Evolutionary conservation across 2,113 vertebrate species (phyloP).

Genomic region (human): DNA sequence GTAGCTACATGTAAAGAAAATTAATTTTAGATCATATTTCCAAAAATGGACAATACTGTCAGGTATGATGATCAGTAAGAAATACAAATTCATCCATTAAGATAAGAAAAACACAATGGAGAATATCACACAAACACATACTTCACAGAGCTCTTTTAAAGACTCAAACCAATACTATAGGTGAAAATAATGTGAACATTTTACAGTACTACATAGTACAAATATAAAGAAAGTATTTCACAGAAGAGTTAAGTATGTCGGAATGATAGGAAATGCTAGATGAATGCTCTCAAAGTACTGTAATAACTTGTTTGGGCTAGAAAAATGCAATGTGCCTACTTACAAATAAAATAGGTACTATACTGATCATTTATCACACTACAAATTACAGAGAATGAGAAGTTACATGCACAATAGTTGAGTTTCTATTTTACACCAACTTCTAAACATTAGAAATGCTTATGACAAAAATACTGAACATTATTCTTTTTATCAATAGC

Average conservation of each 20-base stretch:
- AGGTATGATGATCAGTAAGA: not conserved
- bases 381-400: not conserved
- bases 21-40: not conserved
- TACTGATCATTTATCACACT: not conserved
- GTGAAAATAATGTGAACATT: not conserved
- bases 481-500: not conserved
- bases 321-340: not conserved
- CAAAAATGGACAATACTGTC: not conserved
- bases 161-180: not conserved
- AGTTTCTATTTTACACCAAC: not conserved
- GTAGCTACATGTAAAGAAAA: conserved; percentile 85
- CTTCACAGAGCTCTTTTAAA: not conserved
- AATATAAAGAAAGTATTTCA: not conserved
- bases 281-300: not conserved
- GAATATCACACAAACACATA: not conserved
- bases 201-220: not conserved
- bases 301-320: not conserved
- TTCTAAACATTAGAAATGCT: conserved; percentile 18
- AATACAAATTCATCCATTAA: not conserved
- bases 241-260: not conserved
- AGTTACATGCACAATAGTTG: not conserved
- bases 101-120: not conserved
- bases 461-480: conserved; percentile 22
- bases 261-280: not conserved
- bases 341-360: not conserved